Evolutionary conservation across 2,797 vertebrate genomes (phyloP), one percentile per base, ranked within the genome.

Genomic region (Heliangelus exortis): DNA sequence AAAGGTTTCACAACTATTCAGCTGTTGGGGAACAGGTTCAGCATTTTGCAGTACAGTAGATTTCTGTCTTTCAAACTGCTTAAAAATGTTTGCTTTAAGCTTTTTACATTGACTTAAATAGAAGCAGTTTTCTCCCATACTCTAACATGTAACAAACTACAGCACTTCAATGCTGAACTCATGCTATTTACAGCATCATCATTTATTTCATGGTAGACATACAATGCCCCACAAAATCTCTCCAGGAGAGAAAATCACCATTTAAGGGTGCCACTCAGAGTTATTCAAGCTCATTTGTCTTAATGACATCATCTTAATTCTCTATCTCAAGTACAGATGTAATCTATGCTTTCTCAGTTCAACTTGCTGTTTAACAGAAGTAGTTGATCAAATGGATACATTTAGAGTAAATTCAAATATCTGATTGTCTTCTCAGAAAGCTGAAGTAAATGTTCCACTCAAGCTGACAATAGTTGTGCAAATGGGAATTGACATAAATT

Each of bases 161-260:
- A 67, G 47, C 14, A 87, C 36, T 53, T 90, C 48, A 81, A 22
- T 65, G 76, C 45, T 67, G 87, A 93, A 95, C 33, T 83, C 33
- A 74, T 20, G 29, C 36, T 85, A 65, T 77, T 95, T 92, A 84
- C 61, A 48, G 23, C 57, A 92, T 78, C 80, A 74, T 90, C 55
- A 75, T 93, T 96, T 84, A 59, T 94, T 96, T 95, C 75, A 94
- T 47, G 95, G 81, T 19, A 93, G 81, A 73, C 36, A 43, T 19
- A 34, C 17, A 69, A 90, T 29, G 55, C 43, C 45, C 75, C 80
- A 90, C 41, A 73, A 83, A 92, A 47, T 45, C 6, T 43, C 36
- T 63, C 29, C 72, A 81, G 45, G 91, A 95, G 91, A 31, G 95
- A 92, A 90, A 92, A 86, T 73, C 20, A 36, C 69, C 91, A n/a